These are phyloP conservation scores for Cephalotes varians DNA, from an alignment of 2,888 invertebrate genomes.

Conservation along the genomic window DNA sequence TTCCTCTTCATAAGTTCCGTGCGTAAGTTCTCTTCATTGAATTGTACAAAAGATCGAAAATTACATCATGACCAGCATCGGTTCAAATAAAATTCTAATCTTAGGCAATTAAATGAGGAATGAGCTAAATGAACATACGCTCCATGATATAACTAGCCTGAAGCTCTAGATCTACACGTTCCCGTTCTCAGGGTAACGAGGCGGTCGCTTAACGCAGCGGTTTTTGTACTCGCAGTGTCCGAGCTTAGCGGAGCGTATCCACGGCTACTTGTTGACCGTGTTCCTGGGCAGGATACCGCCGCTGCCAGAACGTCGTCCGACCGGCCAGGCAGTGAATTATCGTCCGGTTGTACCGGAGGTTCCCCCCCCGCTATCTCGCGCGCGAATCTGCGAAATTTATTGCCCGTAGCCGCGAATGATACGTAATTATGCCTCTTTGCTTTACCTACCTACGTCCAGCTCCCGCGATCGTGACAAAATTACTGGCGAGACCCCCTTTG, in stretches of 20 bases:
- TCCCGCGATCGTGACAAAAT: slow-evolving; percentile 54
- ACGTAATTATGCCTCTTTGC: slow-evolving; percentile 81
- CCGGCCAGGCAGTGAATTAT: slow-evolving; percentile 29
- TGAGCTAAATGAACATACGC: slow-evolving; percentile 28
- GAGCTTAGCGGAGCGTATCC: slow-evolving; percentile 73
- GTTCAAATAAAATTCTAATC: slow-evolving; percentile 11
- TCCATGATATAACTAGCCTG: background rate
- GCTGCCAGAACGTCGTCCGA: slow-evolving; percentile 57
- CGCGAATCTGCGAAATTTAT: slow-evolving; percentile 81
- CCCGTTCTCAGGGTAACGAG: slow-evolving; percentile 63
- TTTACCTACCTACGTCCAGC: slow-evolving; percentile 54
- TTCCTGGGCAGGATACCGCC: slow-evolving; percentile 66
- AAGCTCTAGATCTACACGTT: slow-evolving; percentile 6
- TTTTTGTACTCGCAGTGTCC: slow-evolving; percentile 71
- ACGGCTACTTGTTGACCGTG: slow-evolving; percentile 81
- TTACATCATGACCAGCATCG: background rate
- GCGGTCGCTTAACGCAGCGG: slow-evolving; percentile 70
- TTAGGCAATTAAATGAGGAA: background rate
- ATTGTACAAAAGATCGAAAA: background rate
- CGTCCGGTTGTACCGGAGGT: slow-evolving; percentile 63
- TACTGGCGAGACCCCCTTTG: slow-evolving; percentile 13
- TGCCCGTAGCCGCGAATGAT: slow-evolving; percentile 79
- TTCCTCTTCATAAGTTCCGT: background rate
- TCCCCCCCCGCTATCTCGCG: slow-evolving; percentile 75
- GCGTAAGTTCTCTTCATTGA: background rate